Evolutionary conservation across 2,888 invertebrate genomes (phyloP).

Genomic region (Boloria selene): DNA sequence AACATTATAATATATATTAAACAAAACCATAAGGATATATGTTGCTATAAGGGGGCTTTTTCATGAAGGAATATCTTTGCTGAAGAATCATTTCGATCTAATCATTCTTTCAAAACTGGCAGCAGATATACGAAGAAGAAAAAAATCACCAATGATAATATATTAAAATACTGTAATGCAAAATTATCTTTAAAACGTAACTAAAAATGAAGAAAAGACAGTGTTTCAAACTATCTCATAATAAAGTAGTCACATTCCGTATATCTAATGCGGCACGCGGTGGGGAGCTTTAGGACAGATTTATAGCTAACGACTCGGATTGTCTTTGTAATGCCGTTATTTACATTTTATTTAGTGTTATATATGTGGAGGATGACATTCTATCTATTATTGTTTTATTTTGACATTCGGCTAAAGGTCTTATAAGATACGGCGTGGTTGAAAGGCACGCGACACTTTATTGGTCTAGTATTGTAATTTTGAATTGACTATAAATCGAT

Average conservation of each 20-base stretch:
- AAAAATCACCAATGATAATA: too few species aligned
- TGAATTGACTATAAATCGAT: not conserved
- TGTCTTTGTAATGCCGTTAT: constrained; percentile 41
- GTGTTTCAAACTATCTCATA: not conserved
- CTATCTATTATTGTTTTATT: constrained; percentile 1
- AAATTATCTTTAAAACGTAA: not conserved
- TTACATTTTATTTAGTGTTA: constrained; percentile 42
- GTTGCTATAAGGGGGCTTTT: too few species aligned
- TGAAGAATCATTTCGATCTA: too few species aligned
- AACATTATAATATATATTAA: too few species aligned
- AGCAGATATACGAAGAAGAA: too few species aligned
- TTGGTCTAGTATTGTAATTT: constrained; percentile 3
- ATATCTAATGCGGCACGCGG: constrained; percentile 21
- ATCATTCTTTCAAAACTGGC: too few species aligned
- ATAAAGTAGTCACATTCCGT: constrained; percentile 2
- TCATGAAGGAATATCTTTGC: too few species aligned
- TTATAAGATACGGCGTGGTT: not conserved
- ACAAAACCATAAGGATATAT: too few species aligned
- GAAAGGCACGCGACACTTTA: not conserved
- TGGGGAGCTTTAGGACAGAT: constrained; percentile 40
- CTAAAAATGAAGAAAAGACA: not conserved
- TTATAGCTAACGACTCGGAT: constrained; percentile 41
- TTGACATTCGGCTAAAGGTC: not conserved
- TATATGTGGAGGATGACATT: constrained; percentile 15
- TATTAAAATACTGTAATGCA: too few species aligned